Conservation (phyloP, 1,140 invertebrate genomes). For the Anoplophora glabripennis region DNA sequence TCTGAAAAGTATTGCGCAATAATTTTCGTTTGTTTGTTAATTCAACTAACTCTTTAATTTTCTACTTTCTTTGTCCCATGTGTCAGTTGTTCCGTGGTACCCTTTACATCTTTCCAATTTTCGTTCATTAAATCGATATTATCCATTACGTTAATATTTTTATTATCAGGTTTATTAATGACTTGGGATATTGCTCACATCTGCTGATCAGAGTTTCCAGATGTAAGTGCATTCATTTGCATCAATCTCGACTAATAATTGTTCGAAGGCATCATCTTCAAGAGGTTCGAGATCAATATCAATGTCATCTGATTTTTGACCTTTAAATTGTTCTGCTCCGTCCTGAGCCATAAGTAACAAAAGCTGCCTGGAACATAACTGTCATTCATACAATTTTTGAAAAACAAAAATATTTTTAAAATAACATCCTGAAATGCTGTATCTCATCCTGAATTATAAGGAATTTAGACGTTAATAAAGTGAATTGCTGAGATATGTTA, state of each 20-base stretch:
- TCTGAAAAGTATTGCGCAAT: conserved; percentile 1
- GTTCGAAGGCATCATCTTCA: not conserved
- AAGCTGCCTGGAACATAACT: conserved; percentile 20
- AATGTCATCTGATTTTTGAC: conserved; percentile 22
- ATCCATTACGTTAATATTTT: no score
- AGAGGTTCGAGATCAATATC: conserved; percentile 18
- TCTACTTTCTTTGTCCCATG: not conserved
- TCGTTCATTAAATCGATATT: not conserved
- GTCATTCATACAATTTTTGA: conserved; percentile 22
- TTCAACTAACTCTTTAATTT: not conserved
- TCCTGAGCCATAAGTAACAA: conserved; percentile 22
- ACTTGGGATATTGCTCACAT: no score
- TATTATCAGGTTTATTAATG: no score
- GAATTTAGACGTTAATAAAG: no score
- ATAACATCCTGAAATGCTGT: conserved; percentile 18
- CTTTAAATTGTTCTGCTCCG: conserved; percentile 20
- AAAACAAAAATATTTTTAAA: no score
- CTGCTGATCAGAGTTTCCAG: no score
- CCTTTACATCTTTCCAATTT: not conserved
- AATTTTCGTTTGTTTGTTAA: conserved; percentile 1
- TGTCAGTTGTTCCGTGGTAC: conserved; percentile 5
- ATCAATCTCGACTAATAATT: not conserved
- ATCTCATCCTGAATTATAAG: conserved; percentile 18
- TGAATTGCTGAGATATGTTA: no score
- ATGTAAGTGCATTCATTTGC: not conserved